phyloP scores from a whole-genome alignment of 37 sponge, comb jelly and placozoan species.

The Mnemiopsis leidyi region DNA sequence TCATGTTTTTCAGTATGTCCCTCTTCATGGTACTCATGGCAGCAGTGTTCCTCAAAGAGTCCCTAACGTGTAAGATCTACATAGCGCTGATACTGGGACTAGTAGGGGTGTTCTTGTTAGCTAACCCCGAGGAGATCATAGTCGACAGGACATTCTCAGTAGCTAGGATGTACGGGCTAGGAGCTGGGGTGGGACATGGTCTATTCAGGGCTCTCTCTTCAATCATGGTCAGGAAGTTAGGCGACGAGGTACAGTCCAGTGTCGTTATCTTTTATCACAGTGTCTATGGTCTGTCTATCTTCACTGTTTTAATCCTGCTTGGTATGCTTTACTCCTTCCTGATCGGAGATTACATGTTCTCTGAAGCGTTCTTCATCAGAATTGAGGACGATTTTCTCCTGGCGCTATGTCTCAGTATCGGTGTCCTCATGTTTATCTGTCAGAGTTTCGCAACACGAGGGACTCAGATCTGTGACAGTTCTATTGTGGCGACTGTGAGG shows the following conservation, averaged over 20 bases:
- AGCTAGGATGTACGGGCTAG: not conserved
- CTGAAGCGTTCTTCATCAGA: not conserved
- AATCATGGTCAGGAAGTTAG: constrained; percentile 10
- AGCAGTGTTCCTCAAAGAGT: not conserved
- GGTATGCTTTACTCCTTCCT: constrained; percentile 12
- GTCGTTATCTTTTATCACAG: constrained; percentile 31
- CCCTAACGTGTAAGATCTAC: constrained; percentile 29
- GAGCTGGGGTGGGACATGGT: constrained; percentile 38
- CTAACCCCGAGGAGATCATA: constrained; percentile 23
- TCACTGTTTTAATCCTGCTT: not conserved
- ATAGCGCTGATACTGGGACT: not conserved
- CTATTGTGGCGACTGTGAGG: constrained; percentile 32
- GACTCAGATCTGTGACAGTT: constrained; percentile 4
- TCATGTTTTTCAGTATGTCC: constrained; percentile 36
- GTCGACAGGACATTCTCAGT: not conserved
- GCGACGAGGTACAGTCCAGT: not conserved
- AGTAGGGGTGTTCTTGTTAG: not conserved
- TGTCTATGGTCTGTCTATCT: not conserved
- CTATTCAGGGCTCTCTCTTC: not conserved
- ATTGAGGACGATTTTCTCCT: not conserved
- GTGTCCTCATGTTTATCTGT: constrained; percentile 31
- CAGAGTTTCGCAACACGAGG: not conserved
- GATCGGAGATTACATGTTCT: not conserved
- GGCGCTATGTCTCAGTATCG: constrained; percentile 28
- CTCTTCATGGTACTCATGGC: constrained; percentile 32